These are phyloP conservation scores for Parauchenoglanis punctatus DNA, from an alignment of 2,797 vertebrate species.

Conservation along the genomic window DNA sequence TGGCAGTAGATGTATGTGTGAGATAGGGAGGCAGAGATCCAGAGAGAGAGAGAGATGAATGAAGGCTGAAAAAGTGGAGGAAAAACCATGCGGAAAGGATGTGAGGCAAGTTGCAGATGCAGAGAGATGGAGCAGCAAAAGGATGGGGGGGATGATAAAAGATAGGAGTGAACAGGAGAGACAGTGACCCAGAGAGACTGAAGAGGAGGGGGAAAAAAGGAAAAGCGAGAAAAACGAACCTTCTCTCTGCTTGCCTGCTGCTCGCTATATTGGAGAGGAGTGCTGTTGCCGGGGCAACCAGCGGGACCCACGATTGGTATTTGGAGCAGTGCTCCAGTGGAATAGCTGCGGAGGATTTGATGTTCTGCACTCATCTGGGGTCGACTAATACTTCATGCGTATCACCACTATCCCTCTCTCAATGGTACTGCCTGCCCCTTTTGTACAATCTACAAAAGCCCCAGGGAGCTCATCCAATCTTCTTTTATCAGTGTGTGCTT, in stretches of 20 bases:
- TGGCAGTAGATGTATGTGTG: background rate
- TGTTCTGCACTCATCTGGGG: slow-evolving; percentile 80
- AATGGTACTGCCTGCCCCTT: slow-evolving; percentile 22
- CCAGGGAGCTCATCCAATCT: slow-evolving; percentile 40
- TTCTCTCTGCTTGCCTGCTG: slow-evolving; percentile 63
- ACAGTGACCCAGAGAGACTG: slow-evolving; percentile 22
- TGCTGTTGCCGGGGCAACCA: slow-evolving; percentile 80
- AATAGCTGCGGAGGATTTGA: slow-evolving; percentile 81
- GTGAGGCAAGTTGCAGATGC: slow-evolving; percentile 24
- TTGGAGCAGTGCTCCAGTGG: slow-evolving; percentile 76
- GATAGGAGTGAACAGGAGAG: slow-evolving; percentile 30
- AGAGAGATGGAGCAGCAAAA: background rate
- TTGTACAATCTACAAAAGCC: slow-evolving; percentile 33
- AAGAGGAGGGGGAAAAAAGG: background rate
- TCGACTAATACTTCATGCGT: slow-evolving; percentile 70
- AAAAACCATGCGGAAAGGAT: background rate
- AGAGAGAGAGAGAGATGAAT: background rate
- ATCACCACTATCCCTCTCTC: slow-evolving; percentile 27
- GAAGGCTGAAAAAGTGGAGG: background rate
- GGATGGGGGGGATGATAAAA: background rate
- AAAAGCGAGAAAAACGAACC: slow-evolving; percentile 37
- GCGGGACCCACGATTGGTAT: slow-evolving; percentile 73
- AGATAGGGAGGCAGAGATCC: background rate
- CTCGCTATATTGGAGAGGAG: slow-evolving; percentile 77
- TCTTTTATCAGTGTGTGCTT: slow-evolving; percentile 38